Evolutionary conservation across 2,113 vertebrate genomes (phyloP), one percentile per base, ranked within the genome.

Genomic region (Grus americana): DNA sequence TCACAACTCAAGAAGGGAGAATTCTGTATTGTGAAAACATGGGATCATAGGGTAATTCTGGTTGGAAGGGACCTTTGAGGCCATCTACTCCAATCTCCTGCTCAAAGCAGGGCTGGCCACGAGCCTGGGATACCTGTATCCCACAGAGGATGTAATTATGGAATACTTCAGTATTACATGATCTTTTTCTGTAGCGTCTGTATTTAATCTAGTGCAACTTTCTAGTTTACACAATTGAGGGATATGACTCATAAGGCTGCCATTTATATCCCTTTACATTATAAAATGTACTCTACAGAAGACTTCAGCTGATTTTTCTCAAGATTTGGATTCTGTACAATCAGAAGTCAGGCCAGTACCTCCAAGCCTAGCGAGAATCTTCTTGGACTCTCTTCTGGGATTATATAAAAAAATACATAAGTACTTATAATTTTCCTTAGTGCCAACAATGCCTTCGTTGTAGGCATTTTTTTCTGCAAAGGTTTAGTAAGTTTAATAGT

Each of bases 291-390:
- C 12, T 47, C 55, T 91, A 32, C 59, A 76, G 46, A 89, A 71
- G 85, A 42, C 82, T 93, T 97, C 42, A 42, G 74, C 42, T 97
- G 47, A 83, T 91, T 95, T 97, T 91, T 76, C n/a, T 95, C 12
- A 32, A 86, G 67, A 52, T 89, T 93, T 88, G 92, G 65, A 52
- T 92, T 97, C 72, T 90, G 75, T 83, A 95, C 84, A 79, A 38
- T 87, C 81, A 66, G 71, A 94, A 94, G 75, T 88, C 59, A 50
- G 58, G 82, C 89, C 70, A 38, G 75, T 66, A 87, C 61, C 88
- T 94, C 70, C 70, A 15, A 58, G 11, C 24, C 40, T 27, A 68
- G 17, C 40, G 36, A 14, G 4, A 57, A 16, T 42, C 42, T 85
- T 50, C 47, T 79, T 75, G 73, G 44, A n/a, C 17, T 46, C 0